These are phyloP conservation scores for Thereva unica DNA, from an alignment of 2,888 invertebrate genomes.

Conservation along the genomic window DNA sequence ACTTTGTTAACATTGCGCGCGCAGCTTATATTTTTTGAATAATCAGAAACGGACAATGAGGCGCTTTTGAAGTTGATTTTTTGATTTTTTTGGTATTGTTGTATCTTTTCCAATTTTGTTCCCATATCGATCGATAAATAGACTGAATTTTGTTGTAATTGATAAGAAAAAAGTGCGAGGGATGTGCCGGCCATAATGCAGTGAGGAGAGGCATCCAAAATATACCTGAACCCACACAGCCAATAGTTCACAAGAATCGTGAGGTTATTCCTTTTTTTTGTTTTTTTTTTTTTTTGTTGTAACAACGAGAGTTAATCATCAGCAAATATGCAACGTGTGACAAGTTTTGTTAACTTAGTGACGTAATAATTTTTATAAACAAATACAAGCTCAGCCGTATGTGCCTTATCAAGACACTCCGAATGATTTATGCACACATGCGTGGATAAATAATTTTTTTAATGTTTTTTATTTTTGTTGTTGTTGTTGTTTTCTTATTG, in stretches of 20 bases:
- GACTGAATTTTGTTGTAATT: slow-evolving; percentile 25
- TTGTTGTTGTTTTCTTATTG: neutral
- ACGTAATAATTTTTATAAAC: slow-evolving; percentile 29
- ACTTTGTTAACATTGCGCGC: slow-evolving; percentile 59
- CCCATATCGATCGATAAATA: slow-evolving; percentile 7
- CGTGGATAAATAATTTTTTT: neutral
- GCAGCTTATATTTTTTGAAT: slow-evolving; percentile 42
- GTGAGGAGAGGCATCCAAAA: slow-evolving; percentile 23
- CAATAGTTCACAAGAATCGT: slow-evolving; percentile 27
- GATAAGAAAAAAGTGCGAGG: slow-evolving; percentile 25
- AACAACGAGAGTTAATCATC: slow-evolving; percentile 22
- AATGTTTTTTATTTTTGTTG: neutral
- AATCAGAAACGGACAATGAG: slow-evolving; percentile 32
- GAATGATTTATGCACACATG: neutral
- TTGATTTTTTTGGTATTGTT: neutral
- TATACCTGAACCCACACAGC: slow-evolving; percentile 24
- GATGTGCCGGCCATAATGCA: neutral
- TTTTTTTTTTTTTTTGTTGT: slow-evolving; percentile 1
- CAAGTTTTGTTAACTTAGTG: slow-evolving; percentile 31
- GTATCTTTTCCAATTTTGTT: neutral
- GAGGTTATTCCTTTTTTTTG: slow-evolving; percentile 6
- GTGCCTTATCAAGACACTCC: neutral
- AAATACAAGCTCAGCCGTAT: slow-evolving; percentile 21
- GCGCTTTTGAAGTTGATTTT: slow-evolving; percentile 23
- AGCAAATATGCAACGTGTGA: slow-evolving; percentile 32